Evolutionary conservation across 2,797 vertebrate species (phyloP).

Genomic region (Trematomus bernacchii): DNA sequence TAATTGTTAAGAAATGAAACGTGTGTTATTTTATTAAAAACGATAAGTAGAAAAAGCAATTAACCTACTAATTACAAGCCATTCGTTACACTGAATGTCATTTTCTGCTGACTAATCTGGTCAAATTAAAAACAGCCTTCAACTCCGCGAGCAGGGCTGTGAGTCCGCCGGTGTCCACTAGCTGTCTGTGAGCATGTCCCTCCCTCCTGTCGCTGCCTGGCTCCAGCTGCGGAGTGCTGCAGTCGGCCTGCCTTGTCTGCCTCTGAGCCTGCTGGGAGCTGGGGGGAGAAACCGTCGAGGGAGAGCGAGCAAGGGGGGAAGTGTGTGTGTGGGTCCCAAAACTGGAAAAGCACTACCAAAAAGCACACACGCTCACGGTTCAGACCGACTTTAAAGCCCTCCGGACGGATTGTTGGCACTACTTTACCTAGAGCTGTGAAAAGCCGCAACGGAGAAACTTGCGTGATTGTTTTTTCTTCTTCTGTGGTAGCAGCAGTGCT

Average conservation of each 20-base stretch:
- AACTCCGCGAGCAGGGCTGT: constrained; percentile 46
- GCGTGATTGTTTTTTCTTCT: constrained; percentile 41
- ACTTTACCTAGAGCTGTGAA: constrained; percentile 19
- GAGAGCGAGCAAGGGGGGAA: constrained; percentile 30
- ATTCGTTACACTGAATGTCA: not conserved
- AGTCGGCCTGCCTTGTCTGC: constrained; percentile 65
- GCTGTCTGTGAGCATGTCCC: constrained; percentile 41
- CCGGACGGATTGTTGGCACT: constrained; percentile 10
- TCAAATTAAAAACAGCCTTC: not conserved
- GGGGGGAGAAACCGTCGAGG: constrained; percentile 53
- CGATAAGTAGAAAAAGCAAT: not conserved
- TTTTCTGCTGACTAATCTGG: constrained; percentile 4
- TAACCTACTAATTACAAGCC: not conserved
- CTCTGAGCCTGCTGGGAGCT: constrained; percentile 69
- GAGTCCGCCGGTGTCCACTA: constrained; percentile 72
- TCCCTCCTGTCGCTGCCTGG: constrained; percentile 53
- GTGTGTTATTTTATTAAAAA: not conserved
- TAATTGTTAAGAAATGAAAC: not conserved
- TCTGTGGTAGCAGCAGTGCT: constrained; percentile 47
- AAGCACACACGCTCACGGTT: not conserved
- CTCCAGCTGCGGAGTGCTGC: constrained; percentile 74
- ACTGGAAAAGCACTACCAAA: constrained; percentile 49
- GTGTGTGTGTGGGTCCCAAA: constrained; percentile 36
- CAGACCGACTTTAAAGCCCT: constrained; percentile 3
- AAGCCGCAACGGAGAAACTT: constrained; percentile 60